Conservation (phyloP, 2,888 invertebrate genomes). For the Plutella xylostella region DNA sequence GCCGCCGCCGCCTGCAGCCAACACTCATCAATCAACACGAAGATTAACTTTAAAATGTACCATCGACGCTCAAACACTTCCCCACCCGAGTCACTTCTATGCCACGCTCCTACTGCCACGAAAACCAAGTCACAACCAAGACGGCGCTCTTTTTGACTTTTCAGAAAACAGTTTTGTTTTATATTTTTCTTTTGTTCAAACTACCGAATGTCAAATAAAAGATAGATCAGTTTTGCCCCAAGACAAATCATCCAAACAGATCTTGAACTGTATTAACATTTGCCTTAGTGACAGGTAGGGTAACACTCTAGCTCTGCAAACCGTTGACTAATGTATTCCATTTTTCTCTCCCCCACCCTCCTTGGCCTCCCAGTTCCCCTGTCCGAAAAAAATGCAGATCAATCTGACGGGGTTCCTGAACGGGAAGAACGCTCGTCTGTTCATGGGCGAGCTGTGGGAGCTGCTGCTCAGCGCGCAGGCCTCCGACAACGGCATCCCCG, state of each 20-base stretch:
- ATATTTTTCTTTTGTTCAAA: background rate
- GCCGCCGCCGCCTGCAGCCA: slow-evolving; percentile 23
- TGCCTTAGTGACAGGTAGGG: background rate
- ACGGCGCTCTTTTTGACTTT: slow-evolving; percentile 49
- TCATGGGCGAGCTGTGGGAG: slow-evolving; percentile 98
- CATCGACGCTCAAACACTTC: slow-evolving; percentile 30
- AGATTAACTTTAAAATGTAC: slow-evolving; percentile 8
- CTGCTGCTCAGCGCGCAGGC: slow-evolving; percentile 95
- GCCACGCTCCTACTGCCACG: slow-evolving; percentile 11
- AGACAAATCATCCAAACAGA: background rate
- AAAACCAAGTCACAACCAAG: background rate
- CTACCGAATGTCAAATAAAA: background rate
- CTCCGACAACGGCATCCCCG: slow-evolving; percentile 95
- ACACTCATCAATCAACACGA: slow-evolving; percentile 13
- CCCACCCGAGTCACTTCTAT: slow-evolving; percentile 57
- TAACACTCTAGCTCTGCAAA: slow-evolving; percentile 8
- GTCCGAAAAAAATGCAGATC: slow-evolving; percentile 99
- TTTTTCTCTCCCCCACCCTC: slow-evolving; percentile 56
- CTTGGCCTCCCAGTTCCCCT: slow-evolving; percentile 82
- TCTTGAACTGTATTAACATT: background rate
- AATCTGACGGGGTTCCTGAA: slow-evolving; percentile 99
- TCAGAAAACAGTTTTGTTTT: slow-evolving; percentile 22
- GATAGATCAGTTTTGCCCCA: no score
- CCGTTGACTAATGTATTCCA: slow-evolving; percentile 35
- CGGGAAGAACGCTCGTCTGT: slow-evolving; percentile 96